Conservation (phyloP, 2,888 invertebrate species). For the Neuroscelio doddi region DNA sequence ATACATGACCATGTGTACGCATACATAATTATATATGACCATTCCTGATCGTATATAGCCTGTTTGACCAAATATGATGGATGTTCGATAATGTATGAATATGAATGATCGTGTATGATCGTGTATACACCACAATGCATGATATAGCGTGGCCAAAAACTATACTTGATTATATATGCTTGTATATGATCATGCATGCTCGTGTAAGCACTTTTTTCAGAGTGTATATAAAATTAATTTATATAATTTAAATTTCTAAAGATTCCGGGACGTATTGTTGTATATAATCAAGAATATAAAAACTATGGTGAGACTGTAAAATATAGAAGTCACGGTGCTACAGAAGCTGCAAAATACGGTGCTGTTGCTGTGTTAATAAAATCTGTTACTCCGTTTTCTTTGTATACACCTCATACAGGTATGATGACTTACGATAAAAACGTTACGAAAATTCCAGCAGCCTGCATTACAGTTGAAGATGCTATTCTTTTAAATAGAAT, state of each 20-base stretch:
- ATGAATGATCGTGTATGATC: too few species aligned
- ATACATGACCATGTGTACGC: too few species aligned
- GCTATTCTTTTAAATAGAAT: constrained; percentile 82
- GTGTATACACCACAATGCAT: too few species aligned
- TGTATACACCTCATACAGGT: constrained; percentile 86
- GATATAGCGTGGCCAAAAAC: too few species aligned
- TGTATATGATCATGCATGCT: too few species aligned
- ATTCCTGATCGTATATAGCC: too few species aligned
- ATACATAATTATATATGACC: too few species aligned
- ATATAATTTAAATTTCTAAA: constrained; percentile 50
- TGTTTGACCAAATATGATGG: too few species aligned
- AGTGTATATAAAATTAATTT: neutral
- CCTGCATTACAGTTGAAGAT: constrained; percentile 85
- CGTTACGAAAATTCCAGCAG: constrained; percentile 80
- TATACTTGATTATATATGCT: too few species aligned
- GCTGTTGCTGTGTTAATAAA: constrained; percentile 84
- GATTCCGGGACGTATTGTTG: constrained; percentile 82
- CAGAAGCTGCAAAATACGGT: constrained; percentile 81
- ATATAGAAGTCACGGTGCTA: constrained; percentile 80
- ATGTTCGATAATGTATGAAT: too few species aligned
- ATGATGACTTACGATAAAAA: constrained; percentile 77
- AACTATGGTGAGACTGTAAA: constrained; percentile 79
- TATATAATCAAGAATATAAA: constrained; percentile 80
- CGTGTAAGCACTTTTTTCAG: neutral
- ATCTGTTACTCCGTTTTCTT: constrained; percentile 84